A percentile compares a stretch with the other conserved stretches of the same genome.
Conservation (phyloP, 2,888 invertebrate species). For the Lasioglossum marginatum region DNA sequence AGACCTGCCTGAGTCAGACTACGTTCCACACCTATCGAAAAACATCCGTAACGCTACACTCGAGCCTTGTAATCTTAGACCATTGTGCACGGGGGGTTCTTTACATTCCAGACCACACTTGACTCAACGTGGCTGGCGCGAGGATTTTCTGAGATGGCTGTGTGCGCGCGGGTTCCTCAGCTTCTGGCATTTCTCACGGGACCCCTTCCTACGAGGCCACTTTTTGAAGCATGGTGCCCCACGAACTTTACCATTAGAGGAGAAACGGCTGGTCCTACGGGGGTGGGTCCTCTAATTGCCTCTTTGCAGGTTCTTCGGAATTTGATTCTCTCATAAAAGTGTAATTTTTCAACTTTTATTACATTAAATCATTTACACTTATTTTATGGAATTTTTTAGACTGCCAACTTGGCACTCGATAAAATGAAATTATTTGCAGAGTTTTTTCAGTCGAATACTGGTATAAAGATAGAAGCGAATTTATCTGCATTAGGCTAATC, state of each 20-base stretch:
- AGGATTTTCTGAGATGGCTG: constrained; percentile 63
- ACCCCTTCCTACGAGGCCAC: neutral
- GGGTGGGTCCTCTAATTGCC: neutral
- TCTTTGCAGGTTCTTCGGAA: neutral
- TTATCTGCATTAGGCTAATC: neutral
- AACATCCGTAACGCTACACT: constrained; percentile 66
- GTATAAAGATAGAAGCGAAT: neutral
- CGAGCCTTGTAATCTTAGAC: constrained; percentile 70
- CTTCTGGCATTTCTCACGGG: constrained; percentile 57
- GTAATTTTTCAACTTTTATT: too few species aligned
- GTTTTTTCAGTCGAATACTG: neutral
- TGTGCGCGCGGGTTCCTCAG: constrained; percentile 21
- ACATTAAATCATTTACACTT: too few species aligned
- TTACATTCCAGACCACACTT: constrained; percentile 75
- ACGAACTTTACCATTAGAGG: neutral
- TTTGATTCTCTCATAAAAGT: neutral
- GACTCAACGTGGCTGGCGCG: constrained; percentile 63
- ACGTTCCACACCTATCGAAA: constrained; percentile 66
- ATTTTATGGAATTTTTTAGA: too few species aligned
- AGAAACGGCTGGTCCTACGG: neutral
- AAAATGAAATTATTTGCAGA: too few species aligned
- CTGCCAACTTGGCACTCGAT: too few species aligned
- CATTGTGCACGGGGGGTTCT: constrained; percentile 65
- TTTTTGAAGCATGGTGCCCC: neutral
- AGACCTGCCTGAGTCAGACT: constrained; percentile 46